phyloP scores from a whole-genome alignment of 2,797 vertebrate genomes.

The Neopelma chrysocephalum region DNA sequence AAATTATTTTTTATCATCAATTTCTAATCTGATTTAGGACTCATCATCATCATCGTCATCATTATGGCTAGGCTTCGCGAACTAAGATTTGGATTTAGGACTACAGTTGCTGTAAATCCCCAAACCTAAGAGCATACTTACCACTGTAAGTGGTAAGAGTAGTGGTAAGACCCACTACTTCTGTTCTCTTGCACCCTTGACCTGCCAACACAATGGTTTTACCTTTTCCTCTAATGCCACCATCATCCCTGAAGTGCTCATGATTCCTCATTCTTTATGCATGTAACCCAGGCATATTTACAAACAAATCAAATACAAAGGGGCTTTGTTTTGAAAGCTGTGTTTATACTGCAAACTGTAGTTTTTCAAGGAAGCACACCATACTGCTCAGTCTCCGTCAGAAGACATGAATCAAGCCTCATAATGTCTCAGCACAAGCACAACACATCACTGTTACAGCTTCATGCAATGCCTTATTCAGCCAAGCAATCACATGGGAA shows the following conservation, averaged over 20 bases:
- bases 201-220: not conserved
- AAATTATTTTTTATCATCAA: not conserved
- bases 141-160: too few species aligned
- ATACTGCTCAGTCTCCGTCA: constrained; percentile 28
- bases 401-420: constrained; percentile 33
- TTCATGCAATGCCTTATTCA: not conserved
- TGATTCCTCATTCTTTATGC: not conserved
- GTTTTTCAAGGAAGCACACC: not conserved
- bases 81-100: too few species aligned
- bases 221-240: not conserved
- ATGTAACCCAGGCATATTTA: not conserved
- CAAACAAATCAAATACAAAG: constrained; percentile 34
- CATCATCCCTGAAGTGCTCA: not conserved
- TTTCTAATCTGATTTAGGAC: not conserved
- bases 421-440: not conserved
- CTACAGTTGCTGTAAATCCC: not conserved
- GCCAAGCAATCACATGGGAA: not conserved
- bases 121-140: not conserved
- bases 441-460: not conserved
- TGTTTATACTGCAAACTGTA: not conserved
- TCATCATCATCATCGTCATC: too few species aligned
- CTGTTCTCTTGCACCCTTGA: not conserved
- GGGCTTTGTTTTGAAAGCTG: constrained; percentile 36
- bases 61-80: too few species aligned
- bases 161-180: not conserved